Conservation (phyloP, 1,140 invertebrate genomes). For the Drosophila parvula region DNA sequence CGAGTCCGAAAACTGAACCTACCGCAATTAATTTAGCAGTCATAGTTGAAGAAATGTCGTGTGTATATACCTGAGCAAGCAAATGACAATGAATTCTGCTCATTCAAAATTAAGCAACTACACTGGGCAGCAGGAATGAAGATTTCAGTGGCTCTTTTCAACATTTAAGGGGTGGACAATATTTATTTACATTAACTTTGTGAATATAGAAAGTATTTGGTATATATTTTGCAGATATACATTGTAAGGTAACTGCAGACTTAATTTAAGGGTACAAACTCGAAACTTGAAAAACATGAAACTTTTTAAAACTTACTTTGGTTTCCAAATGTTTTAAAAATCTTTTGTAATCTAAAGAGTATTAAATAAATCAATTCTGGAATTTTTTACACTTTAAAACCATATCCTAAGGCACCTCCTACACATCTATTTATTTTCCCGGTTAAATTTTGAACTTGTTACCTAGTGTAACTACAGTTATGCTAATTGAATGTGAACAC, state of each 20-base stretch:
- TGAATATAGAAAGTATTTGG: background rate
- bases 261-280: too few species aligned
- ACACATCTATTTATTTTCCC: too few species aligned
- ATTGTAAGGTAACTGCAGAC: too few species aligned
- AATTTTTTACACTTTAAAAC: too few species aligned
- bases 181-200: background rate
- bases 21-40: conserved; percentile 62
- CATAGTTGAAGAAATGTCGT: conserved; percentile 21
- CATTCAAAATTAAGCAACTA: conserved; percentile 13
- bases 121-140: background rate
- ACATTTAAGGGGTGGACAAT: background rate
- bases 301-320: too few species aligned
- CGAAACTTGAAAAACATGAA: too few species aligned
- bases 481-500: conserved; percentile 45
- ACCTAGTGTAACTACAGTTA: conserved; percentile 12
- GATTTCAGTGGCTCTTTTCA: background rate
- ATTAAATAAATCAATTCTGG: too few species aligned
- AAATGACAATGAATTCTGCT: conserved; percentile 18
- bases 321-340: too few species aligned
- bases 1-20: conserved; percentile 59
- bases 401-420: too few species aligned
- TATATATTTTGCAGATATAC: background rate
- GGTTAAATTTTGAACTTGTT: background rate
- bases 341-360: too few species aligned
- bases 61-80: background rate